Percentiles rank a stretch among this genome's conserved stretches.
Evolutionary conservation across 1,140 invertebrate genomes (phyloP).

Genomic region (Goniozus legneri): DNA sequence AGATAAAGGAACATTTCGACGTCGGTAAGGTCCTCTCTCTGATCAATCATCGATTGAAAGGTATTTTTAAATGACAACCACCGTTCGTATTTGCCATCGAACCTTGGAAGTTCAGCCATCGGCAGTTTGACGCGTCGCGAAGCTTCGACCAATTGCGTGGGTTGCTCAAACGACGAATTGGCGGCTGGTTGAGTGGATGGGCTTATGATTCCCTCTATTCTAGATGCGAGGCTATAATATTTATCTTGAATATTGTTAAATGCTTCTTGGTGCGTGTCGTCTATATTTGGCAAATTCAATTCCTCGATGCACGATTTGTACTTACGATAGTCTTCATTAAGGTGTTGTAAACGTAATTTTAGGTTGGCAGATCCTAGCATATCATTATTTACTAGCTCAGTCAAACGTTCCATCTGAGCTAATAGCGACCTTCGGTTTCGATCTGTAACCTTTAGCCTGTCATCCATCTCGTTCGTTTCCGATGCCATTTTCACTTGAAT

Average conservation of each 20-base stretch:
- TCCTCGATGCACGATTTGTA: background rate
- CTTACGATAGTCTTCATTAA: background rate
- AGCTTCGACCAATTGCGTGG: too few relatives aligned
- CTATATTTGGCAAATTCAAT: background rate
- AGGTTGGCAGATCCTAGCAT: too few relatives aligned
- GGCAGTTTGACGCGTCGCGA: background rate
- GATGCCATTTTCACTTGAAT: too few relatives aligned
- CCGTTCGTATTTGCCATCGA: background rate
- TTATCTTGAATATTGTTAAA: background rate
- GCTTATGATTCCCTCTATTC: background rate
- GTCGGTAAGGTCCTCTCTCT: conserved; percentile 16
- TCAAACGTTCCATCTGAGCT: too few relatives aligned
- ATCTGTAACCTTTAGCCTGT: too few relatives aligned
- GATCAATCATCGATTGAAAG: conserved; percentile 14
- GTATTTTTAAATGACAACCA: conserved; percentile 12
- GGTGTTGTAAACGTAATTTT: background rate
- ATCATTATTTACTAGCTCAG: too few relatives aligned
- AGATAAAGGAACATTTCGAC: conserved; percentile 22
- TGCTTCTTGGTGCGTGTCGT: background rate
- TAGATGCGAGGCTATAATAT: background rate
- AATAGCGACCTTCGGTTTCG: too few relatives aligned
- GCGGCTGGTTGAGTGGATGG: background rate
- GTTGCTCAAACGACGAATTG: background rate
- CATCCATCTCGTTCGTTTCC: too few relatives aligned
- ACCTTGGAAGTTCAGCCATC: background rate